A percentile compares a stretch with the other conserved stretches of the same genome.
Conservation (phyloP, 2,888 invertebrate species). For the Prosopocoilus inquinatus region DNA sequence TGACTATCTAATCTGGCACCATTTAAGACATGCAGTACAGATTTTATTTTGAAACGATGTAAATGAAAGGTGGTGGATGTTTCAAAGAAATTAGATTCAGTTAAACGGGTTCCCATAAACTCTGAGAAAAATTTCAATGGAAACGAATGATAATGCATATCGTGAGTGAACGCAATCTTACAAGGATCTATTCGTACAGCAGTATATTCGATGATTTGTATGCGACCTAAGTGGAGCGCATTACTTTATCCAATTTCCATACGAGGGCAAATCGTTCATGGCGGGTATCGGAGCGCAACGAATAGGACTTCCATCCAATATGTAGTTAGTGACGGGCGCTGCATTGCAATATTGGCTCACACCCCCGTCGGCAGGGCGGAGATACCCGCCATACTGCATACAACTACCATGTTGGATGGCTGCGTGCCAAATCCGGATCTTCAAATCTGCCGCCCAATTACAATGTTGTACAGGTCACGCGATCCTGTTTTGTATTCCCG, state of each 20-base stretch:
- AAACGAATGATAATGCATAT: no score
- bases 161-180: no score
- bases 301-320: slow-evolving; percentile 44
- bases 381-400: slow-evolving; percentile 34
- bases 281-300: slow-evolving; percentile 41
- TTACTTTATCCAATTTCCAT: slow-evolving; percentile 30
- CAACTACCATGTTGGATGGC: slow-evolving; percentile 27
- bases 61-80: no score
- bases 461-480: background rate
- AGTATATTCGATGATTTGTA: slow-evolving; percentile 29
- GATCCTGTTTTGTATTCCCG: slow-evolving; percentile 7
- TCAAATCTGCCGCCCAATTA: slow-evolving; percentile 2
- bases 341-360: slow-evolving; percentile 34
- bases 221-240: slow-evolving; percentile 21
- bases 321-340: slow-evolving; percentile 41
- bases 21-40: no score
- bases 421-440: slow-evolving; percentile 16
- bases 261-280: slow-evolving; percentile 30
- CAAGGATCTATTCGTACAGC: no score
- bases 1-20: no score
- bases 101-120: no score
- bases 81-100: no score
- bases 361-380: slow-evolving; percentile 39
- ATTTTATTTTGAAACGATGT: no score
- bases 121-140: no score